A percentile compares a stretch with the other conserved stretches of the same genome.
Conservation (phyloP, 2,797 vertebrate genomes). For the Periparus ater region DNA sequence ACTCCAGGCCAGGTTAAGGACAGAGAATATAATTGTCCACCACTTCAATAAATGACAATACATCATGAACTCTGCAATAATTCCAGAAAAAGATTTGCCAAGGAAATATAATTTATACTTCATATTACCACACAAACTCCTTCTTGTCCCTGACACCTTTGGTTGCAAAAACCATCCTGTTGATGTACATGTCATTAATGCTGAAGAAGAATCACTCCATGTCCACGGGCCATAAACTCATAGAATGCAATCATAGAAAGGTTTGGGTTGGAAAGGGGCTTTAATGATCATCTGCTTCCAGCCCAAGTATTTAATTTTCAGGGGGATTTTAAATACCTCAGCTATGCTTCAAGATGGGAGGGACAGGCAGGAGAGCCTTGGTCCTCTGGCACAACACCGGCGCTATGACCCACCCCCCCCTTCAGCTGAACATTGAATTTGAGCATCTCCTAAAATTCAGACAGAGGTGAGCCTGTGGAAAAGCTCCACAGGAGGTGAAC, state of each 20-base stretch:
- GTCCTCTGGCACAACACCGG: background rate
- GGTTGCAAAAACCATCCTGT: background rate
- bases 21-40: background rate
- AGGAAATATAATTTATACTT: background rate
- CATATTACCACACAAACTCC: background rate
- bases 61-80: background rate
- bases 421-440: background rate
- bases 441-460: background rate
- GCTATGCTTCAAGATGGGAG: background rate
- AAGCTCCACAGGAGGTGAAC: background rate
- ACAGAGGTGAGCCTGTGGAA: background rate
- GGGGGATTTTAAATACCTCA: background rate
- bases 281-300: background rate
- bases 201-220: too few relatives aligned
- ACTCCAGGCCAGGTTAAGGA: background rate
- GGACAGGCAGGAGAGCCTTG: background rate
- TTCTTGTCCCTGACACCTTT: background rate
- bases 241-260: background rate
- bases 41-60: background rate
- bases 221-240: background rate
- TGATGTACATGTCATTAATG: background rate
- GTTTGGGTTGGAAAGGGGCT: background rate
- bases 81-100: background rate
- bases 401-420: background rate
- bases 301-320: background rate